phyloP scores from a whole-genome alignment of 2,888 invertebrate species.

The Andrena praecox region DNA sequence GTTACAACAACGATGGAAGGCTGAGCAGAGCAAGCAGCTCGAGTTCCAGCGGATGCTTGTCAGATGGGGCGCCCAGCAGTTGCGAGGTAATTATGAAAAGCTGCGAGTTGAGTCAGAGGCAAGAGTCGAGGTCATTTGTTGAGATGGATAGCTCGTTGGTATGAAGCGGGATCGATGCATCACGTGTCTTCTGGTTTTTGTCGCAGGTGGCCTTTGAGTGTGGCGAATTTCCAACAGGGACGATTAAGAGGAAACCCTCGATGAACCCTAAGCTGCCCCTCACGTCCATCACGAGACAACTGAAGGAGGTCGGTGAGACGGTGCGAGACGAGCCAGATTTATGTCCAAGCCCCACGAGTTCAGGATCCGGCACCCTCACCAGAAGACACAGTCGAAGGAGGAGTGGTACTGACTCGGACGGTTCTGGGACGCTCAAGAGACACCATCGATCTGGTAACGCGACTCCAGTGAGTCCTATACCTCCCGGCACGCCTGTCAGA shows the following conservation, averaged over 20 bases:
- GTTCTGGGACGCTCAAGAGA: slow-evolving; percentile 82
- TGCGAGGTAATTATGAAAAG: slow-evolving; percentile 87
- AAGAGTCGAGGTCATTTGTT: too few species aligned
- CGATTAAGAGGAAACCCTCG: slow-evolving; percentile 96
- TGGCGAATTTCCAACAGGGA: slow-evolving; percentile 87
- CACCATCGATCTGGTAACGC: slow-evolving; percentile 85
- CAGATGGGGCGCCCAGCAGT: slow-evolving; percentile 91
- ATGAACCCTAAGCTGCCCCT: slow-evolving; percentile 96
- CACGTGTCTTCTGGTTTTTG: background rate
- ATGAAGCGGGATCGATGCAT: too few species aligned
- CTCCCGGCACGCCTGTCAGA: slow-evolving; percentile 85
- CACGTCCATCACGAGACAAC: slow-evolving; percentile 95
- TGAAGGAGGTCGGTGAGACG: slow-evolving; percentile 95
- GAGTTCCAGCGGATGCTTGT: slow-evolving; percentile 94
- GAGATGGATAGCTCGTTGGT: background rate
- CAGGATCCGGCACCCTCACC: slow-evolving; percentile 86
- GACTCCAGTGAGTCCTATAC: slow-evolving; percentile 84
- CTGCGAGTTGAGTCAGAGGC: background rate
- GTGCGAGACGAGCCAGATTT: slow-evolving; percentile 86
- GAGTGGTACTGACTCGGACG: slow-evolving; percentile 85
- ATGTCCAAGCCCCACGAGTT: slow-evolving; percentile 84
- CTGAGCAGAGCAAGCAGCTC: slow-evolving; percentile 93
- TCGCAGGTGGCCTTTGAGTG: slow-evolving; percentile 83
- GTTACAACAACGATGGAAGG: slow-evolving; percentile 86
- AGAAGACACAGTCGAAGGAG: slow-evolving; percentile 87